Evolutionary conservation across 2,113 vertebrate species (phyloP).

Genomic region (Peucedramus taeniatus): DNA sequence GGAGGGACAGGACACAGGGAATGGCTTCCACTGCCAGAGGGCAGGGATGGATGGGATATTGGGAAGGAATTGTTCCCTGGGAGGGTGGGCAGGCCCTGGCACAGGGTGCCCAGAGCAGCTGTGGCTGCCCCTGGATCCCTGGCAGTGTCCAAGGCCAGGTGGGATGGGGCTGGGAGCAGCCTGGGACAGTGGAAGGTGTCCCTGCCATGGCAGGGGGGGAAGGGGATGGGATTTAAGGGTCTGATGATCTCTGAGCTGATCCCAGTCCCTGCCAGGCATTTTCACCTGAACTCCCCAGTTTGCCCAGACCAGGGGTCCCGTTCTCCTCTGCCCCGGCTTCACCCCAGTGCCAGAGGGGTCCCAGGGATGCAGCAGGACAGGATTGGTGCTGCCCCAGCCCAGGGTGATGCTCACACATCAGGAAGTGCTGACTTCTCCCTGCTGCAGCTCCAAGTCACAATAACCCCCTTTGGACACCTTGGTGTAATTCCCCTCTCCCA

Average conservation of each 20-base stretch:
- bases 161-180: too few species aligned
- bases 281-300: not conserved
- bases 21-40: too few species aligned
- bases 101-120: too few species aligned
- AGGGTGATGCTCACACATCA: accelerated
- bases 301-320: accelerated
- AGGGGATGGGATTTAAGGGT: not conserved
- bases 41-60: not conserved
- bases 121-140: too few species aligned
- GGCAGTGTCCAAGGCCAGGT: too few species aligned
- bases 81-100: too few species aligned
- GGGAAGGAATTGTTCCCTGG: too few species aligned
- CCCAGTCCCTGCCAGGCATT: not conserved
- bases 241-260: not conserved
- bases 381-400: not conserved
- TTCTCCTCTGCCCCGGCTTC: not conserved
- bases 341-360: accelerated
- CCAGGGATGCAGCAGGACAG: accelerated
- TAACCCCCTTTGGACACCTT: accelerated
- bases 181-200: not conserved
- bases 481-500: not conserved
- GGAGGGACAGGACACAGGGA: not conserved
- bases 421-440: not conserved
- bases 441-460: accelerated
- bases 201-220: not conserved